A percentile compares a stretch with the other conserved stretches of the same genome.
Evolutionary conservation across 2,888 invertebrate genomes (phyloP).

Genomic region (Zootermopsis nevadensis): DNA sequence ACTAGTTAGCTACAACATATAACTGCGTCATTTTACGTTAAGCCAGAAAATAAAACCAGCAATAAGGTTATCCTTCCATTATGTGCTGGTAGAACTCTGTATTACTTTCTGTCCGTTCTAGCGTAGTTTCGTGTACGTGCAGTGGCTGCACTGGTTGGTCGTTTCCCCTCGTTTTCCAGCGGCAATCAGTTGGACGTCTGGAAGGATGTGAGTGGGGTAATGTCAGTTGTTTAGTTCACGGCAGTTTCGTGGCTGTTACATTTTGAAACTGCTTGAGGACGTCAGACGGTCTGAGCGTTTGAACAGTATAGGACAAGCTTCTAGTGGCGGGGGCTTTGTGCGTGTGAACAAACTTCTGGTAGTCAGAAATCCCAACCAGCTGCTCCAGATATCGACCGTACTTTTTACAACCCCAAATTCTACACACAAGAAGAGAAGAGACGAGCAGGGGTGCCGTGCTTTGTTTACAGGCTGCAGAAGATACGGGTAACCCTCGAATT

Average conservation of each 20-base stretch:
- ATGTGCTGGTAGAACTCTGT: not conserved
- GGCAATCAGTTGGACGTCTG: not conserved
- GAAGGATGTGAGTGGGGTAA: not conserved
- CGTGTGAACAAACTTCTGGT: not conserved
- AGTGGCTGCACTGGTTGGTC: not conserved
- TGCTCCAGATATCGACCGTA: slow-evolving; percentile 12
- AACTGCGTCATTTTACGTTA: too few relatives aligned
- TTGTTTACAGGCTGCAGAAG: slow-evolving; percentile 9
- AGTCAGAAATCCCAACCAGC: not conserved
- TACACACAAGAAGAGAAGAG: not conserved
- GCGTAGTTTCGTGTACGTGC: not conserved
- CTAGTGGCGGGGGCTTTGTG: not conserved
- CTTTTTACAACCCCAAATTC: not conserved
- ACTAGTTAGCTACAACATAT: too few relatives aligned
- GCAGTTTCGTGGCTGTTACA: not conserved
- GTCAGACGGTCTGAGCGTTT: not conserved
- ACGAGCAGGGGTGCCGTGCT: not conserved
- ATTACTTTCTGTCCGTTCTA: not conserved
- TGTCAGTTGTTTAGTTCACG: not conserved
- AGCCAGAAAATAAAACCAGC: too few relatives aligned
- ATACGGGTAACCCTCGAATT: not conserved
- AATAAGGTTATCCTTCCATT: too few relatives aligned
- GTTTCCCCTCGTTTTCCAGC: not conserved
- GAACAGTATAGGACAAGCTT: not conserved
- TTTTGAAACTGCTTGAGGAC: not conserved